Evolutionary conservation across 2,797 vertebrate genomes (phyloP).

Genomic region (Vipera ursinii): DNA sequence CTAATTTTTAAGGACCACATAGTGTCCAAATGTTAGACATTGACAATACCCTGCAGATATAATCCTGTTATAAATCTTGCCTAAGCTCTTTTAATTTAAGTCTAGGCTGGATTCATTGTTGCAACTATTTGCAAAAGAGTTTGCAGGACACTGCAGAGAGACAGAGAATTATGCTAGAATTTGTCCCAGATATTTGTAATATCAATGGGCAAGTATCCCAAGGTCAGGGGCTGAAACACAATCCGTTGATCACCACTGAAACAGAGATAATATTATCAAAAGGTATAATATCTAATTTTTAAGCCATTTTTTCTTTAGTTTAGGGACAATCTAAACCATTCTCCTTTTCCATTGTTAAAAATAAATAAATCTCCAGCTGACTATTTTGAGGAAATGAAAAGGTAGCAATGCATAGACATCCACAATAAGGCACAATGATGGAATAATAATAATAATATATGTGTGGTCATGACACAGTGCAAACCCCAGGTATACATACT

Average conservation of each 20-base stretch:
- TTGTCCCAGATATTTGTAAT: background rate
- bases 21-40: conserved; percentile 40
- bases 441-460: background rate
- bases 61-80: conserved; percentile 48
- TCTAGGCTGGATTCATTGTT: conserved; percentile 4
- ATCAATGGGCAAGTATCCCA: background rate
- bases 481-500: background rate
- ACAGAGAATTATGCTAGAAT: background rate
- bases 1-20: conserved; percentile 47
- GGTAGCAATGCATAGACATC: background rate
- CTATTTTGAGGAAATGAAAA: background rate
- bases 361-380: background rate
- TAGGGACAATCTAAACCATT: background rate
- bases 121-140: background rate
- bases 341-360: background rate
- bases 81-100: conserved; percentile 52
- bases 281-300: background rate
- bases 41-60: conserved; percentile 41
- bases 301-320: background rate
- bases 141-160: background rate
- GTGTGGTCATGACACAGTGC: background rate
- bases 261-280: background rate
- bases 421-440: background rate
- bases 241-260: background rate
- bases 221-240: background rate